phyloP scores from a whole-genome alignment of 2,113 vertebrate species.

The Nymphicus hollandicus region DNA sequence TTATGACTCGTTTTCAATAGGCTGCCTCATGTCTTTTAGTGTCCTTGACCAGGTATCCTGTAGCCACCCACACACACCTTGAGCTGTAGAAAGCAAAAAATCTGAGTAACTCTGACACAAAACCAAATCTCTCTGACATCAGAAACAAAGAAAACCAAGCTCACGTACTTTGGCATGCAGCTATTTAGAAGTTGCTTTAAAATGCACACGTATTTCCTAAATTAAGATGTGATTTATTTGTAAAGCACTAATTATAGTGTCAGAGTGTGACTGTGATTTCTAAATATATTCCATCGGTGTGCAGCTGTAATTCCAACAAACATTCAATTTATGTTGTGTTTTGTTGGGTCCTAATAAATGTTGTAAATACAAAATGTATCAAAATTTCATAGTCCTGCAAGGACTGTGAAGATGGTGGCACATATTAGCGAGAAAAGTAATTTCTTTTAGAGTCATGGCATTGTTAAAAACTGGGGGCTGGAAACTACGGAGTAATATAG shows the following conservation, averaged over 20 bases:
- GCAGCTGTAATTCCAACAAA: slow-evolving; percentile 46
- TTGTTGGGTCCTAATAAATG: slow-evolving; percentile 7
- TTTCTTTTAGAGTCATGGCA: neutral
- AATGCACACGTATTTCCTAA: slow-evolving; percentile 19
- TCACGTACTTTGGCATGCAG: neutral
- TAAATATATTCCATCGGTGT: neutral
- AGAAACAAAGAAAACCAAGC: neutral
- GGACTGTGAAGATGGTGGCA: neutral
- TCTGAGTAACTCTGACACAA: neutral
- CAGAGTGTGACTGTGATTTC: slow-evolving; percentile 30
- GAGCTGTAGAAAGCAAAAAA: neutral
- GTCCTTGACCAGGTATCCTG: neutral
- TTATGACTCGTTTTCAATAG: neutral
- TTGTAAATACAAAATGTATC: neutral
- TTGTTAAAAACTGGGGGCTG: neutral
- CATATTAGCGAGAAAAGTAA: neutral
- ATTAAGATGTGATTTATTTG: slow-evolving; percentile 52
- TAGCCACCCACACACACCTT: neutral
- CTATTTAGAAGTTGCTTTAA: slow-evolving; percentile 19
- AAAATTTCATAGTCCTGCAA: slow-evolving; percentile 9
- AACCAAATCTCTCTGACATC: neutral
- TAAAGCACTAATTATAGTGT: slow-evolving; percentile 14
- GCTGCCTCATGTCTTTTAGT: neutral
- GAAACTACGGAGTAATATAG: neutral
- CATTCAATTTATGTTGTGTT: neutral